Evolutionary conservation across 2,888 invertebrate genomes (phyloP).

Genomic region (Nineta flava): DNA sequence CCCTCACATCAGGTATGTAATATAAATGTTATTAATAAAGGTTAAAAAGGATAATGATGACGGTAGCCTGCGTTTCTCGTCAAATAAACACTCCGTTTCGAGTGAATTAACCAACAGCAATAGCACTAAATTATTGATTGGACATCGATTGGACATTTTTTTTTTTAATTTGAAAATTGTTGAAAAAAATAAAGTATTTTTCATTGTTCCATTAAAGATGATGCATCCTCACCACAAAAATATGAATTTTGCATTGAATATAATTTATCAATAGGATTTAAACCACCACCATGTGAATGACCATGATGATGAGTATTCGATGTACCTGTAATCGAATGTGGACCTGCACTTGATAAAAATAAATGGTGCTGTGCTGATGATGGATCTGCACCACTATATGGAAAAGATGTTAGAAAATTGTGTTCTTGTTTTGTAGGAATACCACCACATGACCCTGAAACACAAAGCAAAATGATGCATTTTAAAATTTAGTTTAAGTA

Average conservation of each 20-base stretch:
- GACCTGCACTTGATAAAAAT: not conserved
- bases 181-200: not conserved
- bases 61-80: too few relatives aligned
- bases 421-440: not conserved
- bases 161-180: too few relatives aligned
- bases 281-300: slow-evolving; percentile 29
- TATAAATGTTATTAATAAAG: too few relatives aligned
- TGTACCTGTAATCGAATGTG: slow-evolving; percentile 6
- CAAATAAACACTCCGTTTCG: too few relatives aligned
- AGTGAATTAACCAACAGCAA: too few relatives aligned
- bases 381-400: slow-evolving; percentile 9
- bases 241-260: slow-evolving; percentile 50
- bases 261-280: slow-evolving; percentile 43
- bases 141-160: not conserved
- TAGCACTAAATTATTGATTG: too few relatives aligned
- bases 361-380: not conserved
- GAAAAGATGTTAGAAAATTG: slow-evolving; percentile 11
- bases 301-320: slow-evolving; percentile 24
- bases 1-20: too few relatives aligned
- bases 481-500: not conserved
- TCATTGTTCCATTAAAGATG: slow-evolving; percentile 19
- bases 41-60: too few relatives aligned
- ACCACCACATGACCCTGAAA: not conserved
- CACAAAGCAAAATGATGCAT: not conserved
- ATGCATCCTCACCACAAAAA: slow-evolving; percentile 36